Base-by-base conservation (phyloP, 2,888 invertebrate genomes). In the Agrilus cyanescens region DNA sequence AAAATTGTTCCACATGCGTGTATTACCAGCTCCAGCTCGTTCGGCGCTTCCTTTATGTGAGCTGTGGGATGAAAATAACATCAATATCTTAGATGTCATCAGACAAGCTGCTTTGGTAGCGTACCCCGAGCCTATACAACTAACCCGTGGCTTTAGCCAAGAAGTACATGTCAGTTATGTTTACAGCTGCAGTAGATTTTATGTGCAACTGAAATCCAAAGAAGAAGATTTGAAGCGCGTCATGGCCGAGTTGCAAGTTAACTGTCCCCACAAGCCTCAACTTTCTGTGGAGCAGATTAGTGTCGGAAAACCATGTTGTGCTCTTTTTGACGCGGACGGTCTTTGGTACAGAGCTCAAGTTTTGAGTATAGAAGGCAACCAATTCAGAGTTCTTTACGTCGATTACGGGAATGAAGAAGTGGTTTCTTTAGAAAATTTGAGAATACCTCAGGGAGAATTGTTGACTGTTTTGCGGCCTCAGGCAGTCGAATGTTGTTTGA, bases 321-420 rank as follows among this genome's bases (percentile, higher is more conserved):
- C 94, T 1, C 77, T 82, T 45, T 96, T 85, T 59, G 76, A 79
- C 37, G 75, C 69, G 38, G 89, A 90, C 64, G 74, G 75, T 25
- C 82, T 84, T 57, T 97, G 95, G 94, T 96, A 96, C 63, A 73
- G 97, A 50, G 95, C 90, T 0, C 75, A 78, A 58, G 76, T 95
- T 7, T 71, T 79, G 4, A 71, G 72, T 29, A 71, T 51, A 2
- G 49, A 53, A 12, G 49, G 37, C 2, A 70, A 70, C 13, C 49
- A 29, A 12, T 57, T 58, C 8, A 61, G 76, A 42, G 84, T 97
- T 1, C 72, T 81, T 3, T 97, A 91, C 67, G 82, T 97, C 12
- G 97, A 98, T 69, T 98, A 87, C 68, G 97, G 97, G 5, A 96
- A 96, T 66, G 83, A 87, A 57, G 93, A 91, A 60, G 74, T 74